These are phyloP conservation scores for Iselma pallidipennis DNA, from an alignment of 2,888 invertebrate species.

Conservation along the genomic window DNA sequence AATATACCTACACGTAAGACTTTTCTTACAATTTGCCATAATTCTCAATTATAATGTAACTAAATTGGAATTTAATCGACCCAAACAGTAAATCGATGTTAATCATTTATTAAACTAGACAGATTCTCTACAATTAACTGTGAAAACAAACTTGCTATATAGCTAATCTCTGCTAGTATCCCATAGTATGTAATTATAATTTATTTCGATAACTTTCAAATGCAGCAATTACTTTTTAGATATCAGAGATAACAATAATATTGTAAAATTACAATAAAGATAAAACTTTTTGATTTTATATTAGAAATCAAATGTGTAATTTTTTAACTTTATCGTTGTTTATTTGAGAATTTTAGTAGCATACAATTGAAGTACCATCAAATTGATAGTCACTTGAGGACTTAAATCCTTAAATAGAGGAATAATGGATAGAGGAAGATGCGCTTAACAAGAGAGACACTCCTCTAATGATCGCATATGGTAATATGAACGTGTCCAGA, in stretches of 20 bases:
- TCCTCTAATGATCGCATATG: conserved; percentile 39
- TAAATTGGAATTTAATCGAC: neutral
- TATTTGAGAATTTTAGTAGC: no score
- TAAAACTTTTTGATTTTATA: no score
- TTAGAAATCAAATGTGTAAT: no score
- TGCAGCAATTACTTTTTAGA: neutral
- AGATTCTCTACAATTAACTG: neutral
- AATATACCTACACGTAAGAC: no score
- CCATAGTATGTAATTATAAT: neutral
- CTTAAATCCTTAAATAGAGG: conserved; percentile 18
- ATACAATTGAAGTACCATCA: conserved; percentile 3
- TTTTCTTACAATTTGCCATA: neutral
- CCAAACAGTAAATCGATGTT: neutral
- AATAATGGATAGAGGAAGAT: conserved; percentile 29
- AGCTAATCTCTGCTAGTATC: neutral
- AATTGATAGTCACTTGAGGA: conserved; percentile 22
- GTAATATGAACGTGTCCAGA: conserved; percentile 38
- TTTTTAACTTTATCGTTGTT: no score
- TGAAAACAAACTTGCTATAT: neutral
- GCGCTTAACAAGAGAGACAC: conserved; percentile 36
- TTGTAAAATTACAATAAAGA: no score
- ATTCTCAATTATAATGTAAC: neutral
- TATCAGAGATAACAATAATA: no score
- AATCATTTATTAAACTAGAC: neutral
- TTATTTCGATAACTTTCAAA: neutral